phyloP scores from a whole-genome alignment of 2,113 vertebrate species.

The Myiagra hebetior region DNA sequence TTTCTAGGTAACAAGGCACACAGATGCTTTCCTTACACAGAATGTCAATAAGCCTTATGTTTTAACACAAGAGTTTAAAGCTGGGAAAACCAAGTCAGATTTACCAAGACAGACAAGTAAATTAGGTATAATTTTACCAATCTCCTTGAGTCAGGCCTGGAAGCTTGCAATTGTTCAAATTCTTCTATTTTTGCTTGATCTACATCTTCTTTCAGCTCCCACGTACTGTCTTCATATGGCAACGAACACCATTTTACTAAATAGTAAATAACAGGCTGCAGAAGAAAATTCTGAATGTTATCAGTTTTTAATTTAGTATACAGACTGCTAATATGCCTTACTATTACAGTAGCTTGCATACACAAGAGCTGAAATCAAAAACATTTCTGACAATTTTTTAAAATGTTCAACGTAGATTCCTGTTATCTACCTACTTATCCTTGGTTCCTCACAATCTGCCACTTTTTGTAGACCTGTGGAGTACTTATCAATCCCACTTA shows the following conservation, averaged over 20 bases:
- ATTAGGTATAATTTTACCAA: constrained; percentile 78
- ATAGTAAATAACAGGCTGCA: constrained; percentile 97
- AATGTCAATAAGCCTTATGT: not conserved
- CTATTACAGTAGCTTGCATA: not conserved
- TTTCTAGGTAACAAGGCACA: not conserved
- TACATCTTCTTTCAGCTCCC: constrained; percentile 97
- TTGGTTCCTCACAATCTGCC: not conserved
- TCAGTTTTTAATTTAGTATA: constrained; percentile 45
- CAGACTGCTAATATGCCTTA: not conserved
- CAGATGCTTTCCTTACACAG: not conserved
- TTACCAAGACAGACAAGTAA: constrained; percentile 34
- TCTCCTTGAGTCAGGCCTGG: constrained; percentile 85
- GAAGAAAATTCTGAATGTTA: constrained; percentile 56
- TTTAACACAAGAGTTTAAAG: not conserved
- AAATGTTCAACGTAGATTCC: not conserved
- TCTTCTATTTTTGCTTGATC: constrained; percentile 97
- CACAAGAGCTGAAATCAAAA: not conserved
- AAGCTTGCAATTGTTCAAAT: constrained; percentile 95
- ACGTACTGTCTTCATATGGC: constrained; percentile 98
- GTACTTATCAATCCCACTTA: not conserved
- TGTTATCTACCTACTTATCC: not conserved
- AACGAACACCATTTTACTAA: constrained; percentile 99
- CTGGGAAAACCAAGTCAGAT: not conserved
- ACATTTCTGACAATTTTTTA: not conserved
- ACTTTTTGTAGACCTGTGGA: not conserved